Percentiles rank a stretch among this genome's conserved stretches.
phyloP scores from a whole-genome alignment of 2,797 vertebrate species.

The Takifugu ocellatus region DNA sequence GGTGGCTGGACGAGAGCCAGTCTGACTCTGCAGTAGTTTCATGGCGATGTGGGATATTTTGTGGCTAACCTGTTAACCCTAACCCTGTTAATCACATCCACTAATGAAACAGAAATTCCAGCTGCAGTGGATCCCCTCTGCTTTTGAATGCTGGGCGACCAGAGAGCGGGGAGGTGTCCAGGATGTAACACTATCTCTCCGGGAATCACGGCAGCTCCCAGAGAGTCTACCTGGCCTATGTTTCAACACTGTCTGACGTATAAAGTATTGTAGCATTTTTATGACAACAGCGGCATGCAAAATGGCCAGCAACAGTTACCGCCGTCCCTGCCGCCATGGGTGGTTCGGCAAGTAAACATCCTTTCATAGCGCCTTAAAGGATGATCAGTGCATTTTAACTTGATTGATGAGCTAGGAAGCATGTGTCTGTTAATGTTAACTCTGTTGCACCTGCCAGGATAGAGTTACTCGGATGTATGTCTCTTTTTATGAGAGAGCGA shows the following conservation, averaged over 20 bases:
- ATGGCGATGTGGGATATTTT: too few species aligned
- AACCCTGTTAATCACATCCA: too few species aligned
- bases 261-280: conserved; percentile 28
- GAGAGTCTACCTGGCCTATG: conserved; percentile 38
- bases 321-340: conserved; percentile 21
- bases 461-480: conserved; percentile 29
- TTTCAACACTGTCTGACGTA: conserved; percentile 13
- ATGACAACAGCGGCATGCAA: conserved; percentile 24
- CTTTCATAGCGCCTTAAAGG: conserved; percentile 32
- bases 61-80: too few species aligned
- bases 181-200: conserved; percentile 69
- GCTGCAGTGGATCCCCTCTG: conserved; percentile 39
- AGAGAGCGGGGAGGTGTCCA: conserved; percentile 51
- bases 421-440: conserved; percentile 44
- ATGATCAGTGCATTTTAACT: conserved; percentile 34
- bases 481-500: conserved; percentile 7
- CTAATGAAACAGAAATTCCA: conserved; percentile 23
- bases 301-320: conserved; percentile 56
- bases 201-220: conserved; percentile 57
- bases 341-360: conserved; percentile 34
- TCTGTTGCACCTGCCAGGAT: conserved; percentile 58
- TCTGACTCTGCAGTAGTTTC: too few species aligned
- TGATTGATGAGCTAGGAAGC: conserved; percentile 44
- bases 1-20: too few species aligned
- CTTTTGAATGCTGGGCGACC: conserved; percentile 49